phyloP scores from a whole-genome alignment of 2,797 vertebrate species.

The Gadopsis bispinosus region DNA sequence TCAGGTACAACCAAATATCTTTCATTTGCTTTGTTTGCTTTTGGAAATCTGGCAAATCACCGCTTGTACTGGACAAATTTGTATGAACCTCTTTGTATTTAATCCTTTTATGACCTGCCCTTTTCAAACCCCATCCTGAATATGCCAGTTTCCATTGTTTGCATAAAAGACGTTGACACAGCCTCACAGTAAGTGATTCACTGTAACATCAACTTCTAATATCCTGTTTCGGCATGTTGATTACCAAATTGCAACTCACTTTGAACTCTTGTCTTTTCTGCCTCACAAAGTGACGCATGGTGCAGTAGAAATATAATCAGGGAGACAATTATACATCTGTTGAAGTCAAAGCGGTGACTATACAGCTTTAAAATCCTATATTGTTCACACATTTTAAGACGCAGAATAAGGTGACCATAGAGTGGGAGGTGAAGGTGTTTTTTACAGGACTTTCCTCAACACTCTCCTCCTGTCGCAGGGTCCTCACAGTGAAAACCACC shows the following conservation, averaged over 20 bases:
- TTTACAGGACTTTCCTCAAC: not conserved
- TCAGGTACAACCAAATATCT: not conserved
- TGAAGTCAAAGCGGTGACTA: not conserved
- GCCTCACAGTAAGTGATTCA: conserved; percentile 29
- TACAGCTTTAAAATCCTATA: not conserved
- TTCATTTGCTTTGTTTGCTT: not conserved
- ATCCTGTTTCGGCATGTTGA: conserved; percentile 47
- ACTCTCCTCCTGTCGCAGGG: not conserved
- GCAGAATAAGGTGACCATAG: not conserved
- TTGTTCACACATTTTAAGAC: not conserved
- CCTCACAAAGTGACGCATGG: not conserved
- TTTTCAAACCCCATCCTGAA: not conserved
- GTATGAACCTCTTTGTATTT: not conserved
- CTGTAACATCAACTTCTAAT: conserved; percentile 15
- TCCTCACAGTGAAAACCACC: not conserved
- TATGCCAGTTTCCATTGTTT: conserved; percentile 17
- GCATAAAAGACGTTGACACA: conserved; percentile 11
- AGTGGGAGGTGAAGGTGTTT: not conserved
- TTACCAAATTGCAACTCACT: conserved; percentile 23
- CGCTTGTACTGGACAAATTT: not conserved
- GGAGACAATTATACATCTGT: conserved; percentile 4
- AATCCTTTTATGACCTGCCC: not conserved
- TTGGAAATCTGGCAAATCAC: not conserved
- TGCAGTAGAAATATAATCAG: conserved; percentile 8
- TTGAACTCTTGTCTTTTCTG: conserved; percentile 12